A percentile compares a stretch with the other conserved stretches of the same genome.
These are phyloP conservation scores for Chironomus striatipennis DNA, from an alignment of 1,140 invertebrate species.

Conservation along the genomic window DNA sequence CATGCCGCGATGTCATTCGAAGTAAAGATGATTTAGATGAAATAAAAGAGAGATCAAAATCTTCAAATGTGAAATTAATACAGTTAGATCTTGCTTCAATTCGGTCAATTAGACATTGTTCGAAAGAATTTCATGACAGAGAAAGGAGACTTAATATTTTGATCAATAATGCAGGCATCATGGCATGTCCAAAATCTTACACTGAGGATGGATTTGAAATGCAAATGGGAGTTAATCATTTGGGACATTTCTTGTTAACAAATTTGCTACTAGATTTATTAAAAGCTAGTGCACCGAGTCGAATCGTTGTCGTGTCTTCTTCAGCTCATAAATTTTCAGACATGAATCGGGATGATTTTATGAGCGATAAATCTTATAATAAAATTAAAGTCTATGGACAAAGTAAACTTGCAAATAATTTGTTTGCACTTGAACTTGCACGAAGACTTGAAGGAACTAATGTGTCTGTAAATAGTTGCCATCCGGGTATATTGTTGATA, in stretches of 20 bases:
- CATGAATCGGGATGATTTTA: conserved; percentile 62
- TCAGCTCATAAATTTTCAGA: conserved; percentile 43
- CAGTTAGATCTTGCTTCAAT: background rate
- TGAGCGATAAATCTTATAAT: conserved; percentile 51
- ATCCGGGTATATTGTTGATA: conserved; percentile 49
- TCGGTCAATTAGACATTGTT: background rate
- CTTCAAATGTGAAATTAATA: conserved; percentile 37
- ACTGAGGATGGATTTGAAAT: conserved; percentile 74
- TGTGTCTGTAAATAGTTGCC: conserved; percentile 58
- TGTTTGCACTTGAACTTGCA: conserved; percentile 58
- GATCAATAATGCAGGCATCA: conserved; percentile 86
- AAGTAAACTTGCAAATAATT: conserved; percentile 66
- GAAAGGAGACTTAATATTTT: conserved; percentile 64
- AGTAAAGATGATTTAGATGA: conserved; percentile 52
- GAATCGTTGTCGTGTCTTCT: conserved; percentile 41
- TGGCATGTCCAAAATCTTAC: conserved; percentile 55
- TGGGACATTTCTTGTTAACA: conserved; percentile 80
- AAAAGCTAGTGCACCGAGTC: conserved; percentile 46
- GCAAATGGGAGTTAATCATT: conserved; percentile 69
- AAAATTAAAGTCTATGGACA: conserved; percentile 52
- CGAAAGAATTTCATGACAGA: conserved; percentile 43
- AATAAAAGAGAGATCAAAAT: conserved; percentile 42
- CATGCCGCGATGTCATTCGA: conserved; percentile 69
- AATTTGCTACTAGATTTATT: conserved; percentile 57
- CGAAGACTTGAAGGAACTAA: conserved; percentile 47